These are phyloP conservation scores for Octodon degus DNA, from an alignment of 2,113 vertebrate species.

Conservation along the genomic window DNA sequence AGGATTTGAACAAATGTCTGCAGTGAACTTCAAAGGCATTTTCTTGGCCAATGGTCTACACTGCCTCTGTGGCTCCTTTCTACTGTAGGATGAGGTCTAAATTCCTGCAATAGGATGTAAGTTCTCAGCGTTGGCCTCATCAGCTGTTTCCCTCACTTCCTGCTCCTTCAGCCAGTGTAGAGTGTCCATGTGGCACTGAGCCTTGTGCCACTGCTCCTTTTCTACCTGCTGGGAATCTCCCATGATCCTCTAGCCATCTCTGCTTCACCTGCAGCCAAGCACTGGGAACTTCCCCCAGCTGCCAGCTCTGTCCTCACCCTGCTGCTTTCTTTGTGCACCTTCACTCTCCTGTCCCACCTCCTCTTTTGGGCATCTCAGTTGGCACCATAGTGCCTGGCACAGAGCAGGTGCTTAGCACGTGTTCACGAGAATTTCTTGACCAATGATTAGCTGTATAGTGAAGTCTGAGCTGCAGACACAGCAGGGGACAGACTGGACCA, in stretches of 20 bases:
- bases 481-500: neutral
- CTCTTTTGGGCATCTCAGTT: neutral
- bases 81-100: neutral
- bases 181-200: neutral
- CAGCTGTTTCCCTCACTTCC: neutral
- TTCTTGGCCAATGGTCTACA: neutral
- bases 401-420: neutral
- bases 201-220: neutral
- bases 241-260: accelerated
- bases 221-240: neutral
- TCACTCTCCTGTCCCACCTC: neutral
- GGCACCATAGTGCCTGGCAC: neutral
- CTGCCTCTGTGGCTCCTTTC: neutral
- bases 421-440: neutral
- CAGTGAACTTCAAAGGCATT: conserved; percentile 7
- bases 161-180: too few species aligned
- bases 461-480: neutral
- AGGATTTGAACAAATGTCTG: neutral
- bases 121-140: neutral
- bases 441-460: neutral
- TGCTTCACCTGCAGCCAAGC: neutral
- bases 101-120: neutral
- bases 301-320: neutral
- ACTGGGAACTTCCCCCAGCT: neutral
- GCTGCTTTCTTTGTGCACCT: neutral